These are phyloP conservation scores for Sebastes vulpes DNA, from an alignment of 2,797 vertebrate species.

Conservation along the genomic window DNA sequence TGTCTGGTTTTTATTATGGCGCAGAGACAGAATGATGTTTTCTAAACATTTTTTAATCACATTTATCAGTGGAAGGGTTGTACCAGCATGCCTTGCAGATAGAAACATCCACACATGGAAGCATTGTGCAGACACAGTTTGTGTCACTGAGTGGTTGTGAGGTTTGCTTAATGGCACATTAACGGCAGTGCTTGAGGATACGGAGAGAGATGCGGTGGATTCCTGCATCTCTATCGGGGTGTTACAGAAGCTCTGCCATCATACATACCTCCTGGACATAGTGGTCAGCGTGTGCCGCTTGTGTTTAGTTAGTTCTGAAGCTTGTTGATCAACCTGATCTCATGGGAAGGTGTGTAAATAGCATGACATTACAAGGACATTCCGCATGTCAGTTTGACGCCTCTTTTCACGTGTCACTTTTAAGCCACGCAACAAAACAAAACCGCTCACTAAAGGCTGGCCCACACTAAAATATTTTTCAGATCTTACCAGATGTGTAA, in stretches of 20 bases:
- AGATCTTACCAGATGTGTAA: too few species aligned
- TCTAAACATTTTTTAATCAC: neutral
- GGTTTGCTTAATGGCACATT: slow-evolving; percentile 4
- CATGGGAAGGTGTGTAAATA: too few species aligned
- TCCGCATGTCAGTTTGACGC: too few species aligned
- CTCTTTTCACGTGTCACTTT: too few species aligned
- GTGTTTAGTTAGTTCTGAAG: too few species aligned
- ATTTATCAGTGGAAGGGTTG: neutral
- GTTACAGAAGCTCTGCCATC: neutral
- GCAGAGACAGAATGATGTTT: neutral
- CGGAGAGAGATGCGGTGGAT: neutral
- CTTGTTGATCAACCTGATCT: too few species aligned
- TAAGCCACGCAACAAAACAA: too few species aligned
- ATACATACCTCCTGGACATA: too few species aligned
- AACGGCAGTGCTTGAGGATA: neutral
- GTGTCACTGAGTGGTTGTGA: neutral
- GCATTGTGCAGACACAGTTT: neutral
- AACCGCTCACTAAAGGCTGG: too few species aligned
- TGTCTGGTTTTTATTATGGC: neutral
- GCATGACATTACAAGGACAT: too few species aligned
- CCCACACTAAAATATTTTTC: too few species aligned
- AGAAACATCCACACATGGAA: neutral
- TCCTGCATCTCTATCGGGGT: neutral
- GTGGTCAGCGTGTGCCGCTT: too few species aligned
- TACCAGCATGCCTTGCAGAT: neutral